Evolutionary conservation across 2,888 invertebrate genomes (phyloP), one percentile per base, ranked within the genome.

Genomic region (Polyploca ridens): DNA sequence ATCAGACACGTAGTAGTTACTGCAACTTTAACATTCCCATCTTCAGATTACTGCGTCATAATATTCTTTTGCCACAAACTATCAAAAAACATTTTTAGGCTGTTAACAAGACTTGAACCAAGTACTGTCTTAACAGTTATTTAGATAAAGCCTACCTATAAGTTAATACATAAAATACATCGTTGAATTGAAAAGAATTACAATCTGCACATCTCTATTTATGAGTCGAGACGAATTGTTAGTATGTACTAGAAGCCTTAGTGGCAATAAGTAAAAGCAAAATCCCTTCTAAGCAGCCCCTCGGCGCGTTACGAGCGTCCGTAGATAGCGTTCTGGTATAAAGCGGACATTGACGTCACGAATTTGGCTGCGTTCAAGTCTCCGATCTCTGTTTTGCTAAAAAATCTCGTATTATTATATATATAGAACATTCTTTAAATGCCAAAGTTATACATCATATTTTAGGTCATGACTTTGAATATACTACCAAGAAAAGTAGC

Each of bases 251-350:
- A 59, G 71, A 78, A 74, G 69, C 75, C 72, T 77, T 66, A 69
- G 66, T 33, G 69, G 77, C 73, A 81, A 82, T 84, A 81, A 75
- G 71, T 78, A 76, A 76, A 75, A 76, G 64, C 69, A 75, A 77
- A 78, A 77, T 77, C 77, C 74, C 69, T 74, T 73, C 65, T 77
- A 77, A 83, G 76, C 76, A 77, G 63, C 69, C 70, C 78, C 78
- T 74, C 65, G 66, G 67, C 65, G 76, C 74, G 76, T 83, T 84
- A 83, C 77, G 79, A 70, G 66, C 76, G 72, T 73, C 71, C 69
- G 66, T 66, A 77, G 83, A 82, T 82, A 79, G 75, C 76, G 64
- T 66, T 64, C 72, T 63, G 64, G 67, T 57, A 74, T 78, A 79
- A 79, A 81, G 74, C 73, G 76, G 78, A 44, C 78, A 71, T 75